Evolutionary conservation across 2,113 vertebrate genomes (phyloP), one percentile per base, ranked within the genome.

Genomic region (Pelecanoides urinatrix): DNA sequence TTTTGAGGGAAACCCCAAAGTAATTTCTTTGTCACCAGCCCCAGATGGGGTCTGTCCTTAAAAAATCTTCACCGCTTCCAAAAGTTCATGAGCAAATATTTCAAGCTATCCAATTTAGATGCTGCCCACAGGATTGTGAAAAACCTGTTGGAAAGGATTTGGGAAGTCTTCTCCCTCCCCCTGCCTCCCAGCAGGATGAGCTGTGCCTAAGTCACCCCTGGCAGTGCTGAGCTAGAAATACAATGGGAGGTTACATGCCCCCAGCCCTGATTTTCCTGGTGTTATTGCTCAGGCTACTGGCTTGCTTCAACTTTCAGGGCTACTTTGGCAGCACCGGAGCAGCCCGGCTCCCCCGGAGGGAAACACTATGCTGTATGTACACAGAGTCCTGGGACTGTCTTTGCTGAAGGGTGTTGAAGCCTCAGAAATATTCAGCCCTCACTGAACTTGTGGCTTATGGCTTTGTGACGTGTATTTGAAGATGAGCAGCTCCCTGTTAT

Each of bases 361-460:
- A 73, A 17, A 49, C 5, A 30, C 47, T 78, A 25, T 3, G 1
- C 44, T 32, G 22, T 15, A 14, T 0, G 1, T 36, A 29, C 11
- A 8, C n/a, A 0, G 2, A 2, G 6, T 70, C 70, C 87, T 59
- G 68, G 53, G n/a, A 8, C 11, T 42, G 18, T 45, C 40, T 56
- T 52, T 76, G 23, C 44, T 87, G 49, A 38, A 29, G 14, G 21
- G 9, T n/a, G 30, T 23, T 56, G 34, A 50, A 82, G 22, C 87
- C 55, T 71, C 2, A 6, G 6, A 80, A 72, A 27, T 65, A 47
- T 4, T 63, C 47, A 56, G 13, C 42, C 19, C 49, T 68, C 20
- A 6, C 14, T 65, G 67, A 86, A 49, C 63, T 90, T 26, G 3
- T 18, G 22, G 32, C 30, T n/a, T 66, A 16, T 0, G 0, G 26